Percentiles rank a stretch among this genome's conserved stretches.
phyloP scores from a whole-genome alignment of 1,140 invertebrate genomes.

The Drosophila mayri region DNA sequence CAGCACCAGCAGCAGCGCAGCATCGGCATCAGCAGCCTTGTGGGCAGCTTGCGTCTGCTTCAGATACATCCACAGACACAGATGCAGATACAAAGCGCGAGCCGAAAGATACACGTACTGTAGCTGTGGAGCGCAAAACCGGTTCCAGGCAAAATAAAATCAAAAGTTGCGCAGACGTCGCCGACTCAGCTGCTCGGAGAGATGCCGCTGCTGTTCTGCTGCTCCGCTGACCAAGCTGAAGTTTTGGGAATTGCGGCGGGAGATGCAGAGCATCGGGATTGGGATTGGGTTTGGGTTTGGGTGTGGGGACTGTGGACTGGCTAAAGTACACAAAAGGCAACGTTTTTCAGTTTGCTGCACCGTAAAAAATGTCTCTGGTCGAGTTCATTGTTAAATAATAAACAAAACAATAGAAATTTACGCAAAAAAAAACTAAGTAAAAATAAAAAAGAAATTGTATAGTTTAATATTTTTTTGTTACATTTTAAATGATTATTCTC shows the following conservation, averaged over 20 bases:
- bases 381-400: not conserved
- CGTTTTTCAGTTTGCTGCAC: slow-evolving; percentile 23
- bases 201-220: slow-evolving; percentile 1
- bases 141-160: slow-evolving; percentile 82
- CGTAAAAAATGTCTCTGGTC: not conserved
- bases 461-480: too few species aligned
- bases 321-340: slow-evolving; percentile 31
- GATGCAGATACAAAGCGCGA: slow-evolving; percentile 30
- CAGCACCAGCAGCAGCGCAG: slow-evolving; percentile 7
- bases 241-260: slow-evolving; percentile 29
- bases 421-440: too few species aligned
- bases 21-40: slow-evolving; percentile 45
- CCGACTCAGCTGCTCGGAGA: slow-evolving; percentile 41
- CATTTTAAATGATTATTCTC: too few species aligned
- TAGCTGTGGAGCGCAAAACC: slow-evolving; percentile 47
- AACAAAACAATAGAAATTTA: too few species aligned
- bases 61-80: slow-evolving; percentile 47
- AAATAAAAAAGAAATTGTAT: too few species aligned
- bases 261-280: slow-evolving; percentile 6
- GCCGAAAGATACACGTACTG: slow-evolving; percentile 14
- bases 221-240: slow-evolving; percentile 64
- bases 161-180: slow-evolving; percentile 78
- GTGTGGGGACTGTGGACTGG: not conserved
- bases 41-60: slow-evolving; percentile 59
- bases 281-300: not conserved